Base-by-base conservation (phyloP, 1,140 invertebrate genomes). In the Hormaphis cornu region DNA sequence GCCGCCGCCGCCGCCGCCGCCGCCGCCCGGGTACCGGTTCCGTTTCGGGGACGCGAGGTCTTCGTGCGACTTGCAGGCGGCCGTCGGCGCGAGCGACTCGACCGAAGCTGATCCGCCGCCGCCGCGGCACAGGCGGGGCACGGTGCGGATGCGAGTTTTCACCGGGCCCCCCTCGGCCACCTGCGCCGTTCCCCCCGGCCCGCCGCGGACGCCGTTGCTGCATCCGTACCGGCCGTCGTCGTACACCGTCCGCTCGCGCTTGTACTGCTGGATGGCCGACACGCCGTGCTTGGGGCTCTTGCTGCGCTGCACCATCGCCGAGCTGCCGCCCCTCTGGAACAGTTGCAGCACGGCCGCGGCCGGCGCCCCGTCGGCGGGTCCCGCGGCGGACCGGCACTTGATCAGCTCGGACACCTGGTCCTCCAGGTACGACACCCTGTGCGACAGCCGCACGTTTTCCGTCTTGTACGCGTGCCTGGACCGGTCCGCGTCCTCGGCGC, bases 351-450 rank as follows among this genome's bases (percentile, higher is more conserved):
- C 59, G 33, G 22, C 40, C 22, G 35, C 48, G n/a, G 24, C 40
- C 58, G n/a, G 8, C 9, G 1, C 28, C 37, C 26, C 56, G n/a
- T 37, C 30, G 1, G n/a, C 22, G 24, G 37, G n/a, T n/a, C 14
- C 4, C 56, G 56, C 20, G 20, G 35, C 22, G 9, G 59, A 63
- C 26, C 59, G 18, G 18, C 70, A 52, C 35, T 18, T 72, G 5
- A 88, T 77, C 1, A 89, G 78, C 73, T 89, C 87, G 0, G 83
- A 79, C 53, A 93, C 90, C 77, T 93, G 90, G 73, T 94, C 90
- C 76, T 94, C 91, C 44, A 94, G 81, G 77, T 93, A 93, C 2
- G 88, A 89, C 52, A 93, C 93, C 59, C 91, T 82, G 77, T 93
- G 91, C 8, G 89, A 90, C 48, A 93, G 80, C 50, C 90, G 81